Base-by-base conservation (phyloP, 2,113 vertebrate species). In the Ageneiosus marmoratus region DNA sequence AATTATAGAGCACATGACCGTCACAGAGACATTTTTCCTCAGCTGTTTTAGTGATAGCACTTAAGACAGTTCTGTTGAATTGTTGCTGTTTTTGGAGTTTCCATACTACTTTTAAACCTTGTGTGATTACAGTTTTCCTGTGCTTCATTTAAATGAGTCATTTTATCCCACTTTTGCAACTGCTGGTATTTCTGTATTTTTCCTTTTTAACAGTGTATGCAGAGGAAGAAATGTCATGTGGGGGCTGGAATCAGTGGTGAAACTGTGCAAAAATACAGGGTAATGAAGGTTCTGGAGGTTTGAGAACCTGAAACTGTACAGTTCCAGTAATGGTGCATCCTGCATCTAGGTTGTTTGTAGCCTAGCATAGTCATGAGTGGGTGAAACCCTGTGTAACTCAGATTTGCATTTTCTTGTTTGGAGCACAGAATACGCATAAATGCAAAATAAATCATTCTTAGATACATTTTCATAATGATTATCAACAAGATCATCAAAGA, bases 61-160 rank as follows among this genome's bases (percentile, higher is more conserved):
- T 53, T 22, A 34, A 37, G 73, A 55, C 73, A 13, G 50, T 76
- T 76, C 53, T 55, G 48, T 10, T 55, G 29, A 11, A 55, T 34
- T 34, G n/a, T 27, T 82, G 34, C 55, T 24, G 34, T 81, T 72
- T 72, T 29, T 29, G 24, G 51, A 58, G 58, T 83, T 77, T 65
- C 24, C 7, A n/a, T 55, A n/a, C 32, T 20, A 12, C 32, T 69
- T 53, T 67, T 32, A 67, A 58, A 58, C 37, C 37, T 29, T 5
- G 22, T 60, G 82, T 56, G 76, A 77, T 72, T 60, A 12, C 22
- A 65, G 34, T 83, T 69, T 50, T 16, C 51, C 29, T 58, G 62
- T 34, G 51, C 76, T 79, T 69, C 78, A 58, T 58, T 83, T 16
- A 55, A 69, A 46, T 79, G 76, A 84, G 44, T 72, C 63, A 79